Evolutionary conservation across 1,140 invertebrate species (phyloP), one percentile per base, ranked within the genome.

Genomic region (Pachypeltis micranthus): DNA sequence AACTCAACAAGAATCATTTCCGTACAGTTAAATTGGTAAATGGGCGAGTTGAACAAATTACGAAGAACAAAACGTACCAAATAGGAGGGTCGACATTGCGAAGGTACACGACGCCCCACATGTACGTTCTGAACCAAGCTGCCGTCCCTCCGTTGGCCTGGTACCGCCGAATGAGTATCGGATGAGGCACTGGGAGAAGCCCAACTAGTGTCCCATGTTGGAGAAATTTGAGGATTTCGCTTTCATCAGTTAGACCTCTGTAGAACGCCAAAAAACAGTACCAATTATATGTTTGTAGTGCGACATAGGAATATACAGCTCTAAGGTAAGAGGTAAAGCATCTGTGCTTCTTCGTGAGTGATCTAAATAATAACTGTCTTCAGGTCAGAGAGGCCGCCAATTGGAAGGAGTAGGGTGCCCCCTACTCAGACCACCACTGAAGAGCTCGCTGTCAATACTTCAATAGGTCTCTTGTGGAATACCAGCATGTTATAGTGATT

Each of bases 21-120:
- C 7, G 31, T 39, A 10, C 31, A 10, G 31, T 7, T 39, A 39
- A 16, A 39, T 10, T 16, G 7, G 31, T 39, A 7, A 10, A 7
- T 10, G 31, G 31, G 7, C 16, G 31, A 39, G 16, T 39, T 39
- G 7, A 16, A 39, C 16, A 39, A 7, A 7, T 10, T 39, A 39
- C 31, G 34, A 10, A 39, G 7, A 39, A n/a, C 34, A 39, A 39
- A 10, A n/a, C 19, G 12, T 21, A 51, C 96, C 96, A 99, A 70
- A 99, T 93, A 0, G 96, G 95, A 23, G 96, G 96, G 74, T 99
- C 95, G 51, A 96, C 87, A 78, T 99, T 99, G 70, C 93, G 93
- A 75, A 99, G 81, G 78, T 98, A 99, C 67, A 99, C 97, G 24
- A 99, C 91, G 34, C 96, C 96, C 95, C 96, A 99, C 85, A 99